Base-by-base conservation (phyloP, 2,113 vertebrate genomes). In the Chrysochloris asiatica region DNA sequence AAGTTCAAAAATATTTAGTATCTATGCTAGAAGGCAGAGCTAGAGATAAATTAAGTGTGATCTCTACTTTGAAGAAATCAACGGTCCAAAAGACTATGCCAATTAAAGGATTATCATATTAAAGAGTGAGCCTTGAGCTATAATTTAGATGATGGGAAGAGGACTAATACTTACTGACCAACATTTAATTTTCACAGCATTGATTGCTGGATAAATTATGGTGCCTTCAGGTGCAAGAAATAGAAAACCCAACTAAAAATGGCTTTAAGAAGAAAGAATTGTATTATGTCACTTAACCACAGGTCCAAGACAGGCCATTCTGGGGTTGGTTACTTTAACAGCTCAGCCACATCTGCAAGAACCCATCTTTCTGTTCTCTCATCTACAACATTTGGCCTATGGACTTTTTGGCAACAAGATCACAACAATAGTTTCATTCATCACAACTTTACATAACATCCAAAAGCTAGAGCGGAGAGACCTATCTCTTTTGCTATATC, bases 131-230 rank as follows among this genome's bases (percentile, higher is more conserved):
- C 82, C 79, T 88, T 78, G 22, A 12, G 14, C 65, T 83, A 16
- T 65, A 82, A 69, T 43, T 86, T 71, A 86, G 61, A 65, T 78
- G 69, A 50, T 86, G 45, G 52, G 43, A 89, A 43, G 33, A 92
- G 3, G 83, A 83, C 12, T 65, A 89, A 65, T 87, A 65, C 52
- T 63, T 41, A 77, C 50, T 59, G 72, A 41, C 16, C 28, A 88
- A 22, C 79, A 69, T 26, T 88, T 45, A 28, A 61, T 80, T 80
- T 86, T 88, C 65, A 84, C 30, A 86, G n/a, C 52, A 22, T 88
- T 76, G 43, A 81, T 79, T 69, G 26, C 73, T 88, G 43, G 24
- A 7, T 88, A 83, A 83, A 19, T 59, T 75, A 61, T 52, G 38
- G 73, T 54, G 72, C 30, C 36, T 80, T 73, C 21, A 33, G n/a